phyloP scores from a whole-genome alignment of 2,888 invertebrate genomes.

The Frankliniella intonsa region DNA sequence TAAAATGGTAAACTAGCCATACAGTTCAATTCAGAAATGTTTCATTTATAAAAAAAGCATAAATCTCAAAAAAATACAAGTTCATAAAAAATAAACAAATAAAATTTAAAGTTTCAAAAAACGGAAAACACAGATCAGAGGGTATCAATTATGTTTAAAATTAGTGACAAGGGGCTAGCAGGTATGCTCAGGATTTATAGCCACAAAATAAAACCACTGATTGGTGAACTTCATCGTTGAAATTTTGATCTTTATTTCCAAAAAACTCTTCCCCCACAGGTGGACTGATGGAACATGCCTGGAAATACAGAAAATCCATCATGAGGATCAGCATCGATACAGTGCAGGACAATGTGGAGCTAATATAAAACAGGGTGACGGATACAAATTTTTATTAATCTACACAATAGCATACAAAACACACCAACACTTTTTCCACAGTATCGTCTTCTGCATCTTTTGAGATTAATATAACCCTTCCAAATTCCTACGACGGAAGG shows the following conservation, averaged over 20 bases:
- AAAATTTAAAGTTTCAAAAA: conserved; percentile 4
- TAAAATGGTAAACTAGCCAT: background rate
- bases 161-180: conserved; percentile 18
- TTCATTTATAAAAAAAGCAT: conserved; percentile 11
- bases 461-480: conserved; percentile 77
- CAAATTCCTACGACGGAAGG: conserved; percentile 74
- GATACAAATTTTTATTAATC: conserved; percentile 34
- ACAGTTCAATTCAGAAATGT: conserved; percentile 18
- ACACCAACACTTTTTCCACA: conserved; percentile 33
- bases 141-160: conserved; percentile 21
- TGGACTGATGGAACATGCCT: conserved; percentile 47
- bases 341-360: conserved; percentile 27
- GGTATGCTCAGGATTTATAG: conserved; percentile 14
- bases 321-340: conserved; percentile 13
- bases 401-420: conserved; percentile 35
- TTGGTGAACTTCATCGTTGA: conserved; percentile 44
- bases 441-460: conserved; percentile 60
- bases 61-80: conserved; percentile 20
- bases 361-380: conserved; percentile 34
- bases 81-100: conserved; percentile 22
- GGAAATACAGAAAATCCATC: conserved; percentile 45
- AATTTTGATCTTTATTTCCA: conserved; percentile 48
- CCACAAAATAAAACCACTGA: conserved; percentile 40
- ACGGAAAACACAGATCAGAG: background rate
- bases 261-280: conserved; percentile 44